Percentiles rank a stretch among this genome's conserved stretches.
Conservation (phyloP, 35 echinoderm and acorn worm species). For the Ophioderma brevispina region DNA sequence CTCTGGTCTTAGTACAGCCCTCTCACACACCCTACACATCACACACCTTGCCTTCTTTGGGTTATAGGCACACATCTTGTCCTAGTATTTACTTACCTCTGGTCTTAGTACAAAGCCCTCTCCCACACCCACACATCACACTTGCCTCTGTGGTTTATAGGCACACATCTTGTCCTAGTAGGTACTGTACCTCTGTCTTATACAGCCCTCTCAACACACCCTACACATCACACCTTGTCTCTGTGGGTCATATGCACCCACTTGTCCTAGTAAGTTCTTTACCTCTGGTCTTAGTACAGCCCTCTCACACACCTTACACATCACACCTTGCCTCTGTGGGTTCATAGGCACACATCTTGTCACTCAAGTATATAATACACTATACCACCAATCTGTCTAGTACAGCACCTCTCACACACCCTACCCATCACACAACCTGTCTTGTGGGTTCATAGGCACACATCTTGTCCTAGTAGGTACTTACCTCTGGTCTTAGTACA, state of each 20-base stretch:
- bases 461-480: not conserved
- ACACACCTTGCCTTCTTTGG: too few species aligned
- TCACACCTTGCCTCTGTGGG: slow-evolving; percentile 84
- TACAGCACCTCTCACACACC: slow-evolving; percentile 85
- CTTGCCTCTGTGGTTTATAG: not conserved
- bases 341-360: slow-evolving; percentile 78
- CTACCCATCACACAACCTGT: slow-evolving; percentile 81
- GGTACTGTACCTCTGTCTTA: slow-evolving; percentile 33
- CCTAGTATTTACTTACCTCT: too few species aligned
- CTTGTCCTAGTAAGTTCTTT: not conserved
- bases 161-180: too few species aligned
- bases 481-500: slow-evolving; percentile 88
- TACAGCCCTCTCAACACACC: slow-evolving; percentile 83
- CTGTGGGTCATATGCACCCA: slow-evolving; percentile 80
- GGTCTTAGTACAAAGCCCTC: too few species aligned
- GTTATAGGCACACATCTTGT: slow-evolving; percentile 60
- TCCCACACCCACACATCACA: not conserved
- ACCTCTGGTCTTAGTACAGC: slow-evolving; percentile 92
- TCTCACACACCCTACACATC: slow-evolving; percentile 77
- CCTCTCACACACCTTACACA: slow-evolving; percentile 84
- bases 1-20: slow-evolving; percentile 91
- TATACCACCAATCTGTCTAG: slow-evolving; percentile 81
- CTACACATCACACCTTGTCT: slow-evolving; percentile 84
- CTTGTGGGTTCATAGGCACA: slow-evolving; percentile 85
- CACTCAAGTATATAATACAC: slow-evolving; percentile 51